phyloP scores from a whole-genome alignment of 2,113 vertebrate genomes.

The Microcebus murinus region DNA sequence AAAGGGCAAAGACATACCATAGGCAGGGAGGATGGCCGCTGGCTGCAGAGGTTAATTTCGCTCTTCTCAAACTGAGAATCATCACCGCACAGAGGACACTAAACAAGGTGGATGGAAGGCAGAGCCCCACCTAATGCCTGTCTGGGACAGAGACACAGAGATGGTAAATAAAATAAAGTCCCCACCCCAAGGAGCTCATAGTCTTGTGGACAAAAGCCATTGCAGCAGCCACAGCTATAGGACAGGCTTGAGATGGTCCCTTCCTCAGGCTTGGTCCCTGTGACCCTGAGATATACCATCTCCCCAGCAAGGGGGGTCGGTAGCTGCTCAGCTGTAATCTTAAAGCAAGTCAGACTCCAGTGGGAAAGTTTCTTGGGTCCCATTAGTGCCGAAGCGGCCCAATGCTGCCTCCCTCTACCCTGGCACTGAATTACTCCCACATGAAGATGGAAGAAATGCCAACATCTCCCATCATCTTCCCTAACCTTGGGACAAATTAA shows the following conservation, averaged over 20 bases:
- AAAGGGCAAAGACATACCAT: not conserved
- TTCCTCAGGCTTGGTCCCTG: not conserved
- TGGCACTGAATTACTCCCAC: conserved; percentile 71
- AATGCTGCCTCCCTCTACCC: conserved; percentile 33
- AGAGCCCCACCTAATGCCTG: not conserved
- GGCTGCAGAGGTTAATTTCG: no score
- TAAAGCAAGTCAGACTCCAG: conserved; percentile 62
- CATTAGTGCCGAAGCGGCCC: conserved; percentile 38
- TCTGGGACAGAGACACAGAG: not conserved
- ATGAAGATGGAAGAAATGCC: conserved; percentile 74
- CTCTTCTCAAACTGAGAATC: not conserved
- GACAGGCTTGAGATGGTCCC: not conserved
- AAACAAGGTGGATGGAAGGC: not conserved
- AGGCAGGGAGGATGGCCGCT: not conserved
- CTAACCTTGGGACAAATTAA: conserved; percentile 88
- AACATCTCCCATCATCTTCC: conserved; percentile 74
- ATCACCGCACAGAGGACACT: not conserved
- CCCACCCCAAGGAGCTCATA: not conserved
- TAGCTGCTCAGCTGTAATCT: not conserved
- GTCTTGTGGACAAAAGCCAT: not conserved
- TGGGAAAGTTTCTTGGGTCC: conserved; percentile 49
- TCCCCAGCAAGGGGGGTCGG: not conserved
- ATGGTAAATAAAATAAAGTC: not conserved
- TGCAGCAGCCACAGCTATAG: not conserved
- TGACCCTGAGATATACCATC: not conserved